A percentile compares a stretch with the other conserved stretches of the same genome.
phyloP scores from a whole-genome alignment of 2,113 vertebrate species.

The Gallinago undulata region DNA sequence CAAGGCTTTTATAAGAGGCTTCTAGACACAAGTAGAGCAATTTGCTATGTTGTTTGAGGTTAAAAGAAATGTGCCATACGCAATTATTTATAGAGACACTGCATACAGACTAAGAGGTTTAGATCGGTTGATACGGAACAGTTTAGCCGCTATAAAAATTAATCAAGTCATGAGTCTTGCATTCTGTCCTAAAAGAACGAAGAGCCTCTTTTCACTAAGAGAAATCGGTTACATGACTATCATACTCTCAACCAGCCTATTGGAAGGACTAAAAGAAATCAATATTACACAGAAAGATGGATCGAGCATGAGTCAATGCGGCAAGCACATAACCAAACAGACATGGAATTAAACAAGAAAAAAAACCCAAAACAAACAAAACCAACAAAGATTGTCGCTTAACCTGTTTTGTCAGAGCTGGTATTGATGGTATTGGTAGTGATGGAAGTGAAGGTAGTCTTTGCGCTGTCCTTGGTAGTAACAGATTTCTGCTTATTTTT shows the following conservation, averaged over 20 bases:
- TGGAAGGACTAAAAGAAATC: constrained; percentile 14
- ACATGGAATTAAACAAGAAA: constrained; percentile 52
- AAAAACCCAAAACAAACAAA: neutral
- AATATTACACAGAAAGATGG: constrained; percentile 62
- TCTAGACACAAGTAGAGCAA: neutral
- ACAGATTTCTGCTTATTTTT: constrained; percentile 94
- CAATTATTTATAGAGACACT: neutral
- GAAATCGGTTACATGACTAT: constrained; percentile 15
- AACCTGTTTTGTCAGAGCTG: constrained; percentile 90
- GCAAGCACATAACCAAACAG: constrained; percentile 60
- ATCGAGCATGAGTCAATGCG: constrained; percentile 56
- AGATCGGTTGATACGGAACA: neutral
- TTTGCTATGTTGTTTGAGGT: neutral
- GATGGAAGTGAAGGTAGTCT: constrained; percentile 86
- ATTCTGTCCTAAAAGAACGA: neutral
- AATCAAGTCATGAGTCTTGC: neutral
- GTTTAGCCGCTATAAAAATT: neutral
- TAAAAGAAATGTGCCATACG: neutral
- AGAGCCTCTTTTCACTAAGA: constrained; percentile 26
- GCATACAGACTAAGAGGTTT: neutral
- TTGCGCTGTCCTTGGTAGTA: constrained; percentile 86
- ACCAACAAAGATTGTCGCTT: constrained; percentile 75
- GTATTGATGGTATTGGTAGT: constrained; percentile 83
- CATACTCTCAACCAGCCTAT: neutral
- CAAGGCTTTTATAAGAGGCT: constrained; percentile 37